These are phyloP conservation scores for Zele albiditarsus DNA, from an alignment of 2,888 invertebrate species.

Conservation along the genomic window DNA sequence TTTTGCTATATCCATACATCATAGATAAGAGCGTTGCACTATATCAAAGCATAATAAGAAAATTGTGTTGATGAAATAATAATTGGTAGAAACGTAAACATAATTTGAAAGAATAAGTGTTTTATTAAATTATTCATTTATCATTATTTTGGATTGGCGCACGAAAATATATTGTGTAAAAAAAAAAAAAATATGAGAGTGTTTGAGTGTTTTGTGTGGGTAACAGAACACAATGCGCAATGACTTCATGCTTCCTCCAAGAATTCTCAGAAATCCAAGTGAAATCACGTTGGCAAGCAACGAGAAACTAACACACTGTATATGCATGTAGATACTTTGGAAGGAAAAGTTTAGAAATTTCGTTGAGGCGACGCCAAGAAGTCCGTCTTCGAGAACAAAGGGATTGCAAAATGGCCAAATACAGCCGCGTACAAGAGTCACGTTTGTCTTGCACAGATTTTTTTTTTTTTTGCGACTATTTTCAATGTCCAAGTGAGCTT, in stretches of 20 bases:
- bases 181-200: neutral
- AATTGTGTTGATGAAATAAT: neutral
- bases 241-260: neutral
- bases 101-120: neutral
- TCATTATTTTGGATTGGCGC: neutral
- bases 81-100: neutral
- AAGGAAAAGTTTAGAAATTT: slow-evolving; percentile 63
- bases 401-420: slow-evolving; percentile 61
- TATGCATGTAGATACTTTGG: slow-evolving; percentile 15
- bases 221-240: neutral
- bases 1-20: slow-evolving; percentile 15
- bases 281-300: slow-evolving; percentile 29
- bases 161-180: neutral
- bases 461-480: slow-evolving; percentile 49
- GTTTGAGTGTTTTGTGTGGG: neutral
- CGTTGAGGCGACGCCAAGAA: slow-evolving; percentile 65
- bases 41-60: neutral
- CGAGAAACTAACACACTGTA: neutral
- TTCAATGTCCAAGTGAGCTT: slow-evolving; percentile 43
- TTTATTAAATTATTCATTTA: neutral
- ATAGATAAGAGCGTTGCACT: neutral
- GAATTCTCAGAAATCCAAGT: slow-evolving; percentile 30
- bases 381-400: slow-evolving; percentile 43
- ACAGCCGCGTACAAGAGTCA: slow-evolving; percentile 54
- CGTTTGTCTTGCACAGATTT: slow-evolving; percentile 68